Evolutionary conservation across 2,113 vertebrate species (phyloP), one percentile per base, ranked within the genome.

Genomic region (Dipodomys merriami): DNA sequence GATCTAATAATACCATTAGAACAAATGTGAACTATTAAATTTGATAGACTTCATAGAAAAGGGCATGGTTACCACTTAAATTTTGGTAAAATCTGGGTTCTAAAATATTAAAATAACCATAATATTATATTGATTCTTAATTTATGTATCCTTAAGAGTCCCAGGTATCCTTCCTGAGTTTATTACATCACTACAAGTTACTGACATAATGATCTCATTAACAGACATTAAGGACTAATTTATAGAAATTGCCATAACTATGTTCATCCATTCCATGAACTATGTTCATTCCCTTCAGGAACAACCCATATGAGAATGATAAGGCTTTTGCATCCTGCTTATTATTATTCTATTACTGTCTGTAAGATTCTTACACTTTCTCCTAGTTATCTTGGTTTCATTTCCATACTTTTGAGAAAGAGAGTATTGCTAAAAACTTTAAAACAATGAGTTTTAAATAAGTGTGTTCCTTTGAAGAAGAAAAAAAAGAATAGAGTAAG

Each of bases 111-210:
- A 78, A 53, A 79, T 86, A 88, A 69, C 29, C 27, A 8, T 68
- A 86, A 92, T 83, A 87, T 77, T 83, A 77, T 46, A 94, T 88
- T 68, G 44, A 80, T 91, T 83, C 33, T 86, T 93, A 90, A 77
- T 95, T 96, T 88, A 62, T 95, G 53, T 95, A 83, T 86, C 92
- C 91, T 91, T 96, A 85, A 85, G 85, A 96, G 16, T 86, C 91
- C 91, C 91, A 92, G 83, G 16, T 97, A 81, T 62, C 83, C 89
- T 97, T 98, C 95, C 96, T 97, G 94, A 96, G 94, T 96, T 96
- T 97, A 91, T 71, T 72, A 73, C 83, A 57, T 88, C 83, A 60
- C 62, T 94, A 92, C 84, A 94, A 80, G 62, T 57, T 91, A 94
- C 44, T 90, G 2, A 62, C 94, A 93, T 97, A 96, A 87, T 86